phyloP scores from a whole-genome alignment of 1,140 invertebrate species.

The Holcopasites calliopsidis region DNA sequence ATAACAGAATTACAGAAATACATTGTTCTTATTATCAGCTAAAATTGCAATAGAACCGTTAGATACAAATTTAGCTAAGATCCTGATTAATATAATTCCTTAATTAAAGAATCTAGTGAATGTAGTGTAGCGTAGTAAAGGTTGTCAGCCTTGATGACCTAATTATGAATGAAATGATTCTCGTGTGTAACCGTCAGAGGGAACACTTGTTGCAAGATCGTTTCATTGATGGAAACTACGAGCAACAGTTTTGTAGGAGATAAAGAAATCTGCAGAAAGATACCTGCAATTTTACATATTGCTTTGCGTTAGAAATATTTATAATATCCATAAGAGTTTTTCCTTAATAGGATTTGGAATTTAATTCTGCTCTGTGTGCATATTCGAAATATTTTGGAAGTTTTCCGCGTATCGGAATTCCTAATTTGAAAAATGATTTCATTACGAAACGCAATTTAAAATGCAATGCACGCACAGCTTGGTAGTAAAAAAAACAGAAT shows the following conservation, averaged over 20 bases:
- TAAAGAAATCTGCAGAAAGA: no score
- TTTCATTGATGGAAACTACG: neutral
- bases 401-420: neutral
- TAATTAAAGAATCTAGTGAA: no score
- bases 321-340: neutral
- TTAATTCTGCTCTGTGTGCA: neutral
- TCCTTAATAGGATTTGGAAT: neutral
- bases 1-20: no score
- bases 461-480: neutral
- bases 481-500: neutral
- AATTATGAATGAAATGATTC: neutral
- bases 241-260: no score
- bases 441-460: neutral
- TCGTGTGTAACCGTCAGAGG: neutral
- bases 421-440: neutral
- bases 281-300: neutral
- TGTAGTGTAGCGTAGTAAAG: neutral
- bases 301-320: neutral
- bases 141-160: neutral
- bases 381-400: neutral
- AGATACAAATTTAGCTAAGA: no score
- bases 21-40: no score
- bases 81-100: no score
- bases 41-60: no score
- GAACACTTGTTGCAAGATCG: neutral